Evolutionary conservation across 2,888 invertebrate genomes (phyloP).

Genomic region (Tetragonisca angustula): DNA sequence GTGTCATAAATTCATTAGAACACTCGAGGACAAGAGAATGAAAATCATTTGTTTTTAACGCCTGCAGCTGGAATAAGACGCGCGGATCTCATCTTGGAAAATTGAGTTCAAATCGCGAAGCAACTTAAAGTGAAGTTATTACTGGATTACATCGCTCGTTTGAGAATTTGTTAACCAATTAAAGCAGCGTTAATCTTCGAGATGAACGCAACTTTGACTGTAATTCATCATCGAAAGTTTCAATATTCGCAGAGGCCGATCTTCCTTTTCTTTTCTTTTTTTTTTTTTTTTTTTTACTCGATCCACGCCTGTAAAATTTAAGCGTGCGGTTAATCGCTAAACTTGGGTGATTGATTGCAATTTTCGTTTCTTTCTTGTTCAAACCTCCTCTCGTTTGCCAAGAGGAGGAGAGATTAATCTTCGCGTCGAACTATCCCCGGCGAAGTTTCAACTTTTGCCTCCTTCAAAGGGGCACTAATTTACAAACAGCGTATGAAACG

Average conservation of each 20-base stretch:
- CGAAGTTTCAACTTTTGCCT: not conserved
- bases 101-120: no score
- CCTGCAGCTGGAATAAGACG: no score
- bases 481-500: not conserved
- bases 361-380: not conserved
- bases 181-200: not conserved
- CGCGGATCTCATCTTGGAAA: no score
- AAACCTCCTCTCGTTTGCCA: not conserved
- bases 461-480: not conserved
- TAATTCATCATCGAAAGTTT: not conserved
- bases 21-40: no score
- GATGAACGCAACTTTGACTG: not conserved
- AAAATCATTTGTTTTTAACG: no score
- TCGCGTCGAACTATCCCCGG: not conserved
- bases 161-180: no score
- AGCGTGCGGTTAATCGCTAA: not conserved
- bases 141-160: conserved; percentile 11
- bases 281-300: no score
- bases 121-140: not conserved
- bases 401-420: not conserved
- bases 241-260: no score
- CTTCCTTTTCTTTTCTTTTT: no score
- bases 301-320: no score
- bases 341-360: not conserved
- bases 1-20: no score